These are phyloP conservation scores for Ethmia dodecea DNA, from an alignment of 2,888 invertebrate genomes.

Conservation along the genomic window DNA sequence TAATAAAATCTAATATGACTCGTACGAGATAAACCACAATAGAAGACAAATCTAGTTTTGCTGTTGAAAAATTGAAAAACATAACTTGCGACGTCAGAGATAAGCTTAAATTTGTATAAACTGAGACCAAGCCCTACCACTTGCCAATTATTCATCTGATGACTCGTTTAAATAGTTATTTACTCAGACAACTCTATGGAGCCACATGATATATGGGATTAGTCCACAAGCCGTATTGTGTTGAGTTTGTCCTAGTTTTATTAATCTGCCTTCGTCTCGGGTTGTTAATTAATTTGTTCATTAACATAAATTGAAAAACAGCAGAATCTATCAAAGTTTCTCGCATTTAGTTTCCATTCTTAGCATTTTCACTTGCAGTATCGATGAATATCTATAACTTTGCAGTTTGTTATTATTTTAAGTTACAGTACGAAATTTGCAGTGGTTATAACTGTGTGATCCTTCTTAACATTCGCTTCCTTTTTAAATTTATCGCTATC, in stretches of 20 bases:
- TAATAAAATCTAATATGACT: slow-evolving; percentile 43
- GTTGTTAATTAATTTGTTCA: too few species aligned
- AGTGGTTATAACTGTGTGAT: too few species aligned
- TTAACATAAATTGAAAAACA: too few species aligned
- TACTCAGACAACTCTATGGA: slow-evolving; percentile 31
- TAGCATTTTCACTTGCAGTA: too few species aligned
- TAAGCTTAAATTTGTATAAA: slow-evolving; percentile 13
- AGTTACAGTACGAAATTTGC: too few species aligned
- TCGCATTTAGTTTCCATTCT: too few species aligned
- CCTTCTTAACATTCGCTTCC: too few species aligned
- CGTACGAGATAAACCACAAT: slow-evolving; percentile 31
- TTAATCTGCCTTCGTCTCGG: not conserved
- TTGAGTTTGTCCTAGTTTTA: slow-evolving; percentile 7
- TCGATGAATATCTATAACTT: too few species aligned
- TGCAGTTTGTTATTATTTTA: too few species aligned
- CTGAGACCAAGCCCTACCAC: slow-evolving; percentile 26
- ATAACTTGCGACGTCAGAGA: not conserved
- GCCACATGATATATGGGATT: slow-evolving; percentile 22
- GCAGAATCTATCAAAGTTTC: too few species aligned
- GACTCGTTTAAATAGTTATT: slow-evolving; percentile 35
- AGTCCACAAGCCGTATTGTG: slow-evolving; percentile 8
- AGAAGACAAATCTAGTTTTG: slow-evolving; percentile 1
- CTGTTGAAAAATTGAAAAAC: not conserved
- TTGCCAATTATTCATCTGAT: slow-evolving; percentile 38
- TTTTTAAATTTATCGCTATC: too few species aligned